Base-by-base conservation (phyloP, 1,140 invertebrate species). In the Drosophila teissieri region DNA sequence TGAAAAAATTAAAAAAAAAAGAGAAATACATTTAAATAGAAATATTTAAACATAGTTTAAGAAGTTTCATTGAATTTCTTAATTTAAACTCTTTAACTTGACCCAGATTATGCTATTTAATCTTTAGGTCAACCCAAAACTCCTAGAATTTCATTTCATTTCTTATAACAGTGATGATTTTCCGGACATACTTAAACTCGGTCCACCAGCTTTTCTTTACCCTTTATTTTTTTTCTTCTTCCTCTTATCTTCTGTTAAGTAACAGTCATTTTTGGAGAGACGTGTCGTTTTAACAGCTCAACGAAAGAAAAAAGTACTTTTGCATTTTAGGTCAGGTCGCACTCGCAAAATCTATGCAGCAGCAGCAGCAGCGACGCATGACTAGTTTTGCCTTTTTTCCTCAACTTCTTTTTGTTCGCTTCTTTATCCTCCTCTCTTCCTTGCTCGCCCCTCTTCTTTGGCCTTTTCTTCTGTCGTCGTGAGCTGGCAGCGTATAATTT, bases 271-370 rank as follows among this genome's bases (percentile, higher is more conserved):
- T 52, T 36, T 19, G 24, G 51, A 54, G 49, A 44, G 39, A 34
- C 51, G 40, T 22, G 54, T 19, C 14, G 62, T 49, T 64, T 49
- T 64, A 55, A 73, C 77, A 73, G 42, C 31, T 36, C 42, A 48
- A 45, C 14, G 14, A 27, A 45, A 73, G 58, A 75, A 69, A 65
- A 37, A 45, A 45, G 49, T 70, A 15, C 64, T 79, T 84, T 88
- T 86, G 82, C 85, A 91, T 91, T 91, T 91, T 91, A 91, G 89
- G 90, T 91, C 89, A 91, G 90, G 85, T 91, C 85, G 82, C 73
- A 88, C 82, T 91, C 85, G 82, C 82, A 88, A 90, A 70, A 88
- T 91, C 78, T 81, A 89, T 91, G 81, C 78, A 79, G 69, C 75
- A 57, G 34, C 75, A 57, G 34, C 19, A 19, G 19, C 75, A 84